phyloP scores from a whole-genome alignment of 2,888 invertebrate genomes.

The Epinotia nisella region DNA sequence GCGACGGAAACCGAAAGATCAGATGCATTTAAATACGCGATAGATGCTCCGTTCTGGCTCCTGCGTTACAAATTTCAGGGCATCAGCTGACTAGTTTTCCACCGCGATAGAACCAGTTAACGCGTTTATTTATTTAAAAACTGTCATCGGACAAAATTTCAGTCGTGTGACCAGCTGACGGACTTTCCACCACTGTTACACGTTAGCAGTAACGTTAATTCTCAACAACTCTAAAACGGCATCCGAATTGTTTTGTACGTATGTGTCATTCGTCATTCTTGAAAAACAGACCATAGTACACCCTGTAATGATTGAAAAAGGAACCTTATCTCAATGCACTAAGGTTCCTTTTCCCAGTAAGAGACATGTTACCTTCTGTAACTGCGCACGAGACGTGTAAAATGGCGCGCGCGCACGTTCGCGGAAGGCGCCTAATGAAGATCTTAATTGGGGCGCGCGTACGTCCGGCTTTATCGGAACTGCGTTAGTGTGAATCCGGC shows the following conservation, averaged over 20 bases:
- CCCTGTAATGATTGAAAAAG: neutral
- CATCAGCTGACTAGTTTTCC: no score
- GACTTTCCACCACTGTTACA: no score
- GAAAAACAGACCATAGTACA: neutral
- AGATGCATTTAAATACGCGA: no score
- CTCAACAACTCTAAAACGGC: neutral
- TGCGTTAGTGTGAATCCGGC: slow-evolving; percentile 13
- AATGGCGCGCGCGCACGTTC: slow-evolving; percentile 57
- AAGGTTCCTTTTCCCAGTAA: neutral
- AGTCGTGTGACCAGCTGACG: no score
- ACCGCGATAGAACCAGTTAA: no score
- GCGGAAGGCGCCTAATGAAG: slow-evolving; percentile 78
- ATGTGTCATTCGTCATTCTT: neutral
- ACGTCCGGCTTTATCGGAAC: slow-evolving; percentile 56
- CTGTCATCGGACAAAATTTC: no score
- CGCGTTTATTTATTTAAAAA: no score
- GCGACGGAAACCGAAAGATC: no score
- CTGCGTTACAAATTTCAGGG: no score
- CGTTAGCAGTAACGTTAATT: neutral
- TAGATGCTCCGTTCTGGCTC: no score
- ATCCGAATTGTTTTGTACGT: neutral
- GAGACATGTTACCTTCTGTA: neutral
- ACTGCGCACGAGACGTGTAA: slow-evolving; percentile 4
- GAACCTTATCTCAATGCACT: neutral
- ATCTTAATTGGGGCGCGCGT: slow-evolving; percentile 77